These are phyloP conservation scores for Brevipalpus yothersi DNA, from an alignment of 1,140 invertebrate genomes.

Conservation along the genomic window DNA sequence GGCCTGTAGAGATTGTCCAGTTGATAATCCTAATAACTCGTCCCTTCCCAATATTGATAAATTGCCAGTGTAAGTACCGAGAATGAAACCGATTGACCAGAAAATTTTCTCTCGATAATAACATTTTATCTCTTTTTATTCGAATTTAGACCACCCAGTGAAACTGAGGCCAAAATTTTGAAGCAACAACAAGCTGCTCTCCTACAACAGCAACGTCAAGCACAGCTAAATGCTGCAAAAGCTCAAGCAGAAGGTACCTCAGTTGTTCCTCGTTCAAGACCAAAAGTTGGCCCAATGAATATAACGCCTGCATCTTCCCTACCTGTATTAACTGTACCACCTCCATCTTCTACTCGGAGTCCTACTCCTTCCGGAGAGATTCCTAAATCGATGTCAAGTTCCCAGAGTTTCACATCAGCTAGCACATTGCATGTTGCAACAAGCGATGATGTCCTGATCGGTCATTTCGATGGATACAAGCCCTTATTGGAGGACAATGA, in stretches of 20 bases:
- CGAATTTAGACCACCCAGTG: neutral
- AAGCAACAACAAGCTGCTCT: neutral
- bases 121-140: neutral
- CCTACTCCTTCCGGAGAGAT: constrained; percentile 2
- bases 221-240: neutral
- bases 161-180: neutral
- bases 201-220: neutral
- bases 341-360: neutral
- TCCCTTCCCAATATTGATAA: neutral
- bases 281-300: constrained; percentile 26
- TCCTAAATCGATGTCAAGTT: neutral
- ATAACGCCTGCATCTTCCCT: constrained; percentile 9
- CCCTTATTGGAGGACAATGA: constrained; percentile 46
- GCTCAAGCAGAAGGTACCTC: neutral
- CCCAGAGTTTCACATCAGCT: neutral
- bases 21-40: constrained; percentile 42
- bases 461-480: constrained; percentile 49
- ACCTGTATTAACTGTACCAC: constrained; percentile 8
- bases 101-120: neutral
- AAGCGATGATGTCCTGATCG: constrained; percentile 28
- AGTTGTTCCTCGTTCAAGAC: constrained; percentile 55
- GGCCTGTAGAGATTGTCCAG: constrained; percentile 42
- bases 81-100: neutral
- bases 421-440: constrained; percentile 6
- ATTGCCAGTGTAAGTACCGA: neutral